These are phyloP conservation scores for Hippocampus barbouri DNA, from an alignment of 2,113 vertebrate genomes.

Conservation along the genomic window DNA sequence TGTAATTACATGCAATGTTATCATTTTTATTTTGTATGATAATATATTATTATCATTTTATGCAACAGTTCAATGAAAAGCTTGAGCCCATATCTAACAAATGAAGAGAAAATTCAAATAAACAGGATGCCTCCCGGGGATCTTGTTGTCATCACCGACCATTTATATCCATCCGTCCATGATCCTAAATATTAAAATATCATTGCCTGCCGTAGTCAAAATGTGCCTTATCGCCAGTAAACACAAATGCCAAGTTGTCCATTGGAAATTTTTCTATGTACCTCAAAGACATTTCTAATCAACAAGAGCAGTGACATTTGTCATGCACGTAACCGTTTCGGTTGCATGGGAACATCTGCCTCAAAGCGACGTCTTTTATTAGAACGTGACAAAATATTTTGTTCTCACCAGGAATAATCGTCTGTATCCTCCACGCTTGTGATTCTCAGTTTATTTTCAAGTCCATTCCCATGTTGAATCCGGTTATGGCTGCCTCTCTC, in stretches of 20 bases:
- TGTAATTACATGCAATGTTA: too few species aligned
- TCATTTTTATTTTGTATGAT: too few species aligned
- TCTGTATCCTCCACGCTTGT: slow-evolving; percentile 56
- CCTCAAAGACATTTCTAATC: not conserved
- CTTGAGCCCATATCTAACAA: too few species aligned
- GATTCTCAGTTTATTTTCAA: slow-evolving; percentile 69
- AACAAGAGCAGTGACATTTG: not conserved
- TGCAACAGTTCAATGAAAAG: too few species aligned
- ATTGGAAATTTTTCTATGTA: not conserved
- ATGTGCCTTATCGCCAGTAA: not conserved
- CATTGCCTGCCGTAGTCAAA: not conserved
- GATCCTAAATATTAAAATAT: not conserved
- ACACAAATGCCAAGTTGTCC: not conserved
- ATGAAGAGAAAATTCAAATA: too few species aligned
- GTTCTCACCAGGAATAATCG: slow-evolving; percentile 61
- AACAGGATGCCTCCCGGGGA: too few species aligned
- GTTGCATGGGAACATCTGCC: slow-evolving; percentile 1
- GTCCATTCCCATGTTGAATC: slow-evolving; percentile 54
- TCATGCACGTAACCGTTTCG: not conserved
- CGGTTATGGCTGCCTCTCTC: slow-evolving; percentile 38
- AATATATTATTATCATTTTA: too few species aligned
- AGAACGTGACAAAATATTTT: slow-evolving; percentile 64
- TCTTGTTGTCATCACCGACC: too few species aligned
- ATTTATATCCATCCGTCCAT: too few species aligned
- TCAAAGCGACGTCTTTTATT: slow-evolving; percentile 52